Percentiles rank a stretch among this genome's conserved stretches.
phyloP scores from a whole-genome alignment of 2,797 vertebrate genomes.

The Enteromius treurensis region DNA sequence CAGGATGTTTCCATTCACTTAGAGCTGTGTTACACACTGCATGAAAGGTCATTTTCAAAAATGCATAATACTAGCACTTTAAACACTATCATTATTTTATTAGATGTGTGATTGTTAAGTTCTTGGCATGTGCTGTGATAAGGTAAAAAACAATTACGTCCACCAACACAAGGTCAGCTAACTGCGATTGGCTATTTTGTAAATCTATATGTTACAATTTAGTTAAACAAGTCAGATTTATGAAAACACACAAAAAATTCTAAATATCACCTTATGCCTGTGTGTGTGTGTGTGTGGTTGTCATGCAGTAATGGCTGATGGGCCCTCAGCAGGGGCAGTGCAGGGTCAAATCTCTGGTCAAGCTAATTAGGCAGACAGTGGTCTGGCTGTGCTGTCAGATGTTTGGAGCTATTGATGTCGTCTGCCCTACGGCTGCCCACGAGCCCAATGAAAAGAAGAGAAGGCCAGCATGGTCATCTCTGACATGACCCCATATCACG shows the following conservation, averaged over 20 bases:
- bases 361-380: slow-evolving; percentile 73
- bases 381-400: slow-evolving; percentile 68
- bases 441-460: slow-evolving; percentile 42
- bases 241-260: not conserved
- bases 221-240: not conserved
- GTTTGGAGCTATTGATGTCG: slow-evolving; percentile 60
- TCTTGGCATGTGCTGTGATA: too few species aligned
- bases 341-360: slow-evolving; percentile 63
- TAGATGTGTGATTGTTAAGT: not conserved
- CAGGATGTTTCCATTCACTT: too few species aligned
- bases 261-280: not conserved
- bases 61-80: too few species aligned
- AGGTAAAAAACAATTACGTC: not conserved
- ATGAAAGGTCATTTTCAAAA: too few species aligned
- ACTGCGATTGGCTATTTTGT: not conserved
- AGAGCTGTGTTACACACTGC: too few species aligned
- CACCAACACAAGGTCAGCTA: not conserved
- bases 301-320: slow-evolving; percentile 48
- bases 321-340: slow-evolving; percentile 42
- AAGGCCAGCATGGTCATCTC: slow-evolving; percentile 33
- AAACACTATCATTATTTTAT: not conserved
- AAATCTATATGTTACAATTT: not conserved
- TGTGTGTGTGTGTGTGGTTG: slow-evolving; percentile 18
- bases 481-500: slow-evolving; percentile 48
- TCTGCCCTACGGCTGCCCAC: slow-evolving; percentile 60